phyloP scores from a whole-genome alignment of 2,113 vertebrate genomes.

The Recurvirostra avosetta region DNA sequence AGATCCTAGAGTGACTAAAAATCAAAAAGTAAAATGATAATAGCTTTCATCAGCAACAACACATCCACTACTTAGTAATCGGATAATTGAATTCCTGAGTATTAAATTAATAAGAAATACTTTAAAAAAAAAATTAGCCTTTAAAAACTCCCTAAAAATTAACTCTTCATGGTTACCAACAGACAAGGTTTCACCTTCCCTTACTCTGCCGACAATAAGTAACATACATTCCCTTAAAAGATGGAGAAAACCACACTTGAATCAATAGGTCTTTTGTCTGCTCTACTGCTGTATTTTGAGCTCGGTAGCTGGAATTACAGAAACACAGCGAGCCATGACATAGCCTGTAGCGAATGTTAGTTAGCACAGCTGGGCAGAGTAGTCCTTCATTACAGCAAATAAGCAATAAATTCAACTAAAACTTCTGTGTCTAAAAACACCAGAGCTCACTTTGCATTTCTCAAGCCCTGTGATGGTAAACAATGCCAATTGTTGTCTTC shows the following conservation, averaged over 20 bases:
- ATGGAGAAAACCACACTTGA: not conserved
- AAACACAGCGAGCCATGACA: not conserved
- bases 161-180: not conserved
- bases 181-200: not conserved
- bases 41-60: not conserved
- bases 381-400: not conserved
- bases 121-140: not conserved
- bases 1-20: not conserved
- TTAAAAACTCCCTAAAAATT: not conserved
- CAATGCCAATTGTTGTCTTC: not conserved
- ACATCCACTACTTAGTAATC: not conserved
- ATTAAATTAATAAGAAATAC: not conserved
- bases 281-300: not conserved
- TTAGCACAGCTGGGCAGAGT: not conserved
- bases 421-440: not conserved
- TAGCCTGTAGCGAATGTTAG: not conserved
- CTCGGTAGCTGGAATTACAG: not conserved
- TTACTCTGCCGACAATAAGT: not conserved
- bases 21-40: not conserved
- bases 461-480: not conserved
- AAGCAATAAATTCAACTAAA: not conserved
- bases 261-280: not conserved
- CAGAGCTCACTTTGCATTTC: not conserved
- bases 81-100: rapidly evolving
- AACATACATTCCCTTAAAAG: not conserved